Percentiles rank a stretch among this genome's conserved stretches.
Evolutionary conservation across 1,140 invertebrate species (phyloP).

Genomic region (Patella vulgata): DNA sequence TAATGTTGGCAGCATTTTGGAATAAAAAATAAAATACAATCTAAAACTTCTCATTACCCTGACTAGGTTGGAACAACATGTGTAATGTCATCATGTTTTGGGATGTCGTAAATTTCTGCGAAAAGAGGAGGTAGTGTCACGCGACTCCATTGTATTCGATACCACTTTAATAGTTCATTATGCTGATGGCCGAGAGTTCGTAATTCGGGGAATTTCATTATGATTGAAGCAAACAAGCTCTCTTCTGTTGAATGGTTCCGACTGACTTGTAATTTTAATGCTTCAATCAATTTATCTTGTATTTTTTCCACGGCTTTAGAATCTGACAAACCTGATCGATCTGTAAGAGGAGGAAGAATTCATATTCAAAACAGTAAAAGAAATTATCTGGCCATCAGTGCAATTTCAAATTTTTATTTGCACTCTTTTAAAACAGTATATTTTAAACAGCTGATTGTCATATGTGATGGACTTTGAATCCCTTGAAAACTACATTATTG

Average conservation of each 20-base stretch:
- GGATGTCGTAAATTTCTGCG: slow-evolving; percentile 98
- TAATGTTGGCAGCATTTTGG: too few relatives aligned
- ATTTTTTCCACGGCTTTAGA: slow-evolving; percentile 81
- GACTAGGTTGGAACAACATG: background rate
- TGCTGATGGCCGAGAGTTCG: slow-evolving; percentile 85
- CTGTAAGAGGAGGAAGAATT: slow-evolving; percentile 60
- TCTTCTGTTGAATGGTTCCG: slow-evolving; percentile 70
- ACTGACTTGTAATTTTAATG: slow-evolving; percentile 80
- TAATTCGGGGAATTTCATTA: slow-evolving; percentile 82
- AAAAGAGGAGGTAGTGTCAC: slow-evolving; percentile 90
- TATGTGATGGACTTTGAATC: too few relatives aligned
- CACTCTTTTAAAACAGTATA: too few relatives aligned
- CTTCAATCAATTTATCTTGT: slow-evolving; percentile 86
- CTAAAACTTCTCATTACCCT: too few relatives aligned
- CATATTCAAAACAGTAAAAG: background rate
- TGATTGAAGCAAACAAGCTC: slow-evolving; percentile 76
- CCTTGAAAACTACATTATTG: too few relatives aligned
- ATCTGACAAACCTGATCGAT: slow-evolving; percentile 79
- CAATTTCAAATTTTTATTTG: background rate
- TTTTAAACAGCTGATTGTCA: too few relatives aligned
- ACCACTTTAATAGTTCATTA: slow-evolving; percentile 88
- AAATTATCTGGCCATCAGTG: background rate
- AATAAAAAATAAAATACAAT: too few relatives aligned
- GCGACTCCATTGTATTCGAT: slow-evolving; percentile 86
- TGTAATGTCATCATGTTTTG: slow-evolving; percentile 76